A percentile compares a stretch with the other conserved stretches of the same genome.
phyloP scores from a whole-genome alignment of 2,888 invertebrate genomes.

The Nomada hirtipes region DNA sequence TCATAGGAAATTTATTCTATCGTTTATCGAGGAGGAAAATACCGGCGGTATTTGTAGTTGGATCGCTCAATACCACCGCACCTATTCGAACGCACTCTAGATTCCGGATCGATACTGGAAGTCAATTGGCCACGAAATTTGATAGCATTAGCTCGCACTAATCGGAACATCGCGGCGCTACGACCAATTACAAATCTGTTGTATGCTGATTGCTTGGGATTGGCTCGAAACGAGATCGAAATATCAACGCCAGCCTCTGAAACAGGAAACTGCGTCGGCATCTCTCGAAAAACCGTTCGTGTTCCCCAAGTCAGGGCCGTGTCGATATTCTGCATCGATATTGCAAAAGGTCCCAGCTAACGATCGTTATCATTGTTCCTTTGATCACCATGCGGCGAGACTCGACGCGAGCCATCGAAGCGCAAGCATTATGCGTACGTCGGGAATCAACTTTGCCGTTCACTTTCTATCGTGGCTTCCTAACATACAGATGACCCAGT shows the following conservation, averaged over 20 bases:
- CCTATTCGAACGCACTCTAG: neutral
- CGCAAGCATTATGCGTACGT: no score
- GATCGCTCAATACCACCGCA: neutral
- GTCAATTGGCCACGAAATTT: constrained; percentile 27
- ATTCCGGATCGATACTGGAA: constrained; percentile 14
- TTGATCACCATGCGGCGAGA: no score
- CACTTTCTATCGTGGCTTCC: no score
- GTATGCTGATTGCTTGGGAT: constrained; percentile 61
- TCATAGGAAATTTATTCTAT: constrained; percentile 7
- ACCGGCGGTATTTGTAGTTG: neutral
- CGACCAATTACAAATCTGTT: constrained; percentile 56
- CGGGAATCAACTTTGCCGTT: no score
- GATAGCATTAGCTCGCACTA: constrained; percentile 32
- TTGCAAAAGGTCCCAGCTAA: neutral
- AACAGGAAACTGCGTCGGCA: constrained; percentile 65
- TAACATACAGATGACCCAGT: no score
- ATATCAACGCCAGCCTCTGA: constrained; percentile 64
- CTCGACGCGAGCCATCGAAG: no score
- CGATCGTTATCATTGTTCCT: no score
- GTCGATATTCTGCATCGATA: constrained; percentile 20
- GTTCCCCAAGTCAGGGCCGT: constrained; percentile 56
- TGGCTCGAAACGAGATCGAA: constrained; percentile 66
- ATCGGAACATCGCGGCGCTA: constrained; percentile 16
- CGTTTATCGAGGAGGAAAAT: neutral
- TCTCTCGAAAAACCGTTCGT: constrained; percentile 59